Evolutionary conservation across 2,797 vertebrate species (phyloP), one percentile per base, ranked within the genome.

Genomic region (Parambassis ranga): DNA sequence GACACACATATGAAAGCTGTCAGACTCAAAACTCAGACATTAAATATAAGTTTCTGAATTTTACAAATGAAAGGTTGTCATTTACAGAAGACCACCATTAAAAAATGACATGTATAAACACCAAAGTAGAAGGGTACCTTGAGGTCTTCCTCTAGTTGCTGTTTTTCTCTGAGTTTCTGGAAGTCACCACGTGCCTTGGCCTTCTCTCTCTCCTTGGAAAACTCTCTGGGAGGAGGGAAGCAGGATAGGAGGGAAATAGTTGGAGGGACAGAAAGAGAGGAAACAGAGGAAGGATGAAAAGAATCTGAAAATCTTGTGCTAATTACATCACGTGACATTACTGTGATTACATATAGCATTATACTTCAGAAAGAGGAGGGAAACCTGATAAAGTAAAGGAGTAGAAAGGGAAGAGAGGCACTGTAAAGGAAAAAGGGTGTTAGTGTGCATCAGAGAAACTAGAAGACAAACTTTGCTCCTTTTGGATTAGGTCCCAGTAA

Each of bases 141-240:
- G 83, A 98, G 91, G 77, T 98, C 96, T 64, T 99, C 97, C 61
- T 99, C 97, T 41, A 99, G 92, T 68, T 98, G 97, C 61, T 99
- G 97, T 59, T 99, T 99, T 86, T 99, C 97, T 73, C 97, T 81
- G 37, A 99, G 92, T 87, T 99, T 99, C 80, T 99, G 97, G 90
- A 99, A 99, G 84, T 99, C 97, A 0, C 97, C 97, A 0, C 97
- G 94, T 35, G 97, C 97, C 67, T 99, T 99, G 65, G 97, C 97
- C 72, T 99, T 99, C 85, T 99, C 97, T 69, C 97, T 94, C 77
- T 99, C 97, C 90, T 99, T 99, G 80, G 97, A 99, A 91, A 99
- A 99, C 93, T 99, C 96, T 89, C 96, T 98, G 83, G 23, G 48
- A 73, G 32, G 56, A 72, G 1, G 61, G 65, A 39, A 66, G 46